A percentile compares a stretch with the other conserved stretches of the same genome.
These are phyloP conservation scores for Leptoclinus maculatus DNA, from an alignment of 2,797 vertebrate genomes.

Conservation along the genomic window DNA sequence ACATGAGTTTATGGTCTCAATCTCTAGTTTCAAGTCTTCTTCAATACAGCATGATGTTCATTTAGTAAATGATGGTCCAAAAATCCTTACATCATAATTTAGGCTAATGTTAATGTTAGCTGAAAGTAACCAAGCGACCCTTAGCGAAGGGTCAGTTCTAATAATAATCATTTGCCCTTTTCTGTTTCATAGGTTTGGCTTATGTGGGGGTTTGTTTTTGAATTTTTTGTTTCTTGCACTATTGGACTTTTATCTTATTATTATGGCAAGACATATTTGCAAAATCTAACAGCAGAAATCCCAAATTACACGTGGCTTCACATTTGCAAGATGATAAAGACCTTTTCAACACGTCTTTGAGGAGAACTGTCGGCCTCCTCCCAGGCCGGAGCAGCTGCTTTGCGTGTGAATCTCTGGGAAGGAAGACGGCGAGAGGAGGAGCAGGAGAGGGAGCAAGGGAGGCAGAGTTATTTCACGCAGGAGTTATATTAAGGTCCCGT, in stretches of 20 bases:
- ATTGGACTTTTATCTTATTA: background rate
- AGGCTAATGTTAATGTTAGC: background rate
- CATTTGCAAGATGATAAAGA: background rate
- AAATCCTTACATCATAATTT: background rate
- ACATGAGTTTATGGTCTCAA: background rate
- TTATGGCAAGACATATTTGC: background rate
- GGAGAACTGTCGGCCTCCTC: constrained; percentile 3
- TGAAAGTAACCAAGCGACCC: background rate
- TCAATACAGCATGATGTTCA: background rate
- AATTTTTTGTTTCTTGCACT: background rate
- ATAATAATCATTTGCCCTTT: background rate
- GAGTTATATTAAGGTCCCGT: constrained; percentile 81
- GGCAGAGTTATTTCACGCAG: constrained; percentile 64
- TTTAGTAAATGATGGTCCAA: no score
- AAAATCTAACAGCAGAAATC: background rate
- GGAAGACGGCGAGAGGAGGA: constrained; percentile 16
- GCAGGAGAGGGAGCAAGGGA: constrained; percentile 43
- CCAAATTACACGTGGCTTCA: background rate
- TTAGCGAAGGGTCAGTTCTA: background rate
- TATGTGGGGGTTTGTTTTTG: background rate
- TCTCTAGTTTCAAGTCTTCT: background rate
- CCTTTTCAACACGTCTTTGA: constrained; percentile 2
- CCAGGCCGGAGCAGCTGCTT: constrained; percentile 45
- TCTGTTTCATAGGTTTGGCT: background rate
- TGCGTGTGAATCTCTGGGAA: constrained; percentile 54